Evolutionary conservation across 2,797 vertebrate species (phyloP).

Genomic region (Lepus oiostolus): DNA sequence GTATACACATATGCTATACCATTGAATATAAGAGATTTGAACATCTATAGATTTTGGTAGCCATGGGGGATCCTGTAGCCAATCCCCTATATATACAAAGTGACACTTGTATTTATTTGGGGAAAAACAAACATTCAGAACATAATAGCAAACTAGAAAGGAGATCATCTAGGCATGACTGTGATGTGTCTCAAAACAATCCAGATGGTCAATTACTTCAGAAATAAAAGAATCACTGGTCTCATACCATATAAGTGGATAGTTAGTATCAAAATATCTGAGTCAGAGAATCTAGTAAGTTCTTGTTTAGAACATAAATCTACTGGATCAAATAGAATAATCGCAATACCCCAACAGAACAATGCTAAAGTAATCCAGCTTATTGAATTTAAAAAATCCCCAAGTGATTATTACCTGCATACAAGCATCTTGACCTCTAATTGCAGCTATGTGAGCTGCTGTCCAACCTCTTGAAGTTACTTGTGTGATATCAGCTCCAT

Average conservation of each 20-base stretch:
- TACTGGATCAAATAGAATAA: constrained; percentile 34
- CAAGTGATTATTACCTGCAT: constrained; percentile 88
- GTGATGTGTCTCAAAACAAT: constrained; percentile 27
- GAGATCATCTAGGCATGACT: background rate
- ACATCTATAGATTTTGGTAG: no score
- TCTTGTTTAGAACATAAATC: constrained; percentile 49
- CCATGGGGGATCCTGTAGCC: no score
- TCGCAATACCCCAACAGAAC: background rate
- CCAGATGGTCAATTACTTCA: background rate
- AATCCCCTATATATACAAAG: no score
- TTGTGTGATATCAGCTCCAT: constrained; percentile 85
- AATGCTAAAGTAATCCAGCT: constrained; percentile 57
- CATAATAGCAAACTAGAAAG: background rate
- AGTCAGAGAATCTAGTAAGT: background rate
- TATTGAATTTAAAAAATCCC: constrained; percentile 4
- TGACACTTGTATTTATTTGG: background rate
- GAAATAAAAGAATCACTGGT: constrained; percentile 45
- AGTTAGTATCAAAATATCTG: constrained; percentile 40
- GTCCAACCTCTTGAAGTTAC: constrained; percentile 88
- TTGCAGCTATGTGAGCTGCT: constrained; percentile 89
- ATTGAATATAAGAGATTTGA: no score
- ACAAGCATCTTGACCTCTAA: constrained; percentile 91
- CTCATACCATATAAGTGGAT: background rate
- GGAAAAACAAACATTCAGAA: background rate
- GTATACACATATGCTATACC: no score